Conservation (phyloP, 1,140 invertebrate genomes). For the Dendrolimus kikuchii region DNA sequence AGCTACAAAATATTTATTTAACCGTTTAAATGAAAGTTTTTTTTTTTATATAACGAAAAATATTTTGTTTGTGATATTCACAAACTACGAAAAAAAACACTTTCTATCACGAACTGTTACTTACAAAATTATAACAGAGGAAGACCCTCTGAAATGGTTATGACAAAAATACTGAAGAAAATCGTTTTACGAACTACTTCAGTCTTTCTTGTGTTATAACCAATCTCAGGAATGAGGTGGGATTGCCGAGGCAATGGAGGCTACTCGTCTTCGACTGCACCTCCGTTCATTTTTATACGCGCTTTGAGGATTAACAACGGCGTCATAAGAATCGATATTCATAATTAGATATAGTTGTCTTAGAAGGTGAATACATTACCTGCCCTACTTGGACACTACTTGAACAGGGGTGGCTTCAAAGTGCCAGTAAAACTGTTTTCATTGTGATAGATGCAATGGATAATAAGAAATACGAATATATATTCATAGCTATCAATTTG, state of each 20-base stretch:
- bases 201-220: slow-evolving; percentile 63
- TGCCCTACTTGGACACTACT: slow-evolving; percentile 10
- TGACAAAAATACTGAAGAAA: slow-evolving; percentile 72
- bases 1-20: too few species aligned
- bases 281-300: slow-evolving; percentile 51
- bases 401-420: slow-evolving; percentile 22
- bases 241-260: slow-evolving; percentile 54
- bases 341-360: slow-evolving; percentile 64
- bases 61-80: too few species aligned
- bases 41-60: too few species aligned
- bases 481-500: neutral
- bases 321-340: slow-evolving; percentile 62
- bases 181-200: slow-evolving; percentile 72
- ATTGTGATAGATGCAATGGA: too few species aligned
- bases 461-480: neutral
- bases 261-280: slow-evolving; percentile 47
- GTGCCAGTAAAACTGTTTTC: too few species aligned
- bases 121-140: slow-evolving; percentile 24
- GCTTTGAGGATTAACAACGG: slow-evolving; percentile 36
- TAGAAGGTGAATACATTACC: slow-evolving; percentile 49
- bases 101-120: too few species aligned
- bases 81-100: too few species aligned
- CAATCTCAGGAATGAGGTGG: slow-evolving; percentile 44
- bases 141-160: slow-evolving; percentile 53
- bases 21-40: too few species aligned